phyloP scores from a whole-genome alignment of 1,140 invertebrate genomes.

The fruit fly (Drosophila melanogaster) region Release_6_plus_ISO1_MT NC_004354.4:14715001-14715500 shows the following conservation, averaged over 20 bases:
- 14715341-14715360: background rate
- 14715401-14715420: no score
- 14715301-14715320: no score
- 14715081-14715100: constrained; percentile 51
- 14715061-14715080: constrained; percentile 82
- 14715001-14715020: constrained; percentile 75
- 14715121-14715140: constrained; percentile 2
- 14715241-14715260: background rate
- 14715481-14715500: constrained; percentile 77
- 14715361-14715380: background rate
- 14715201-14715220: constrained; percentile 44
- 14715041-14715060: constrained; percentile 82
- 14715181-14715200: constrained; percentile 65
- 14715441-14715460: constrained; percentile 59
- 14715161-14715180: constrained; percentile 6
- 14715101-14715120: constrained; percentile 9
- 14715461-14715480: constrained; percentile 50
- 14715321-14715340: no score
- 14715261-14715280: no score
- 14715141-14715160: background rate
- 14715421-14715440: background rate
- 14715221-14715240: constrained; percentile 28
- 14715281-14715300: no score
- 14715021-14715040: constrained; percentile 80
- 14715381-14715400: background rate